Evolutionary conservation across 2,888 invertebrate species (phyloP).

Genomic region (Drosophila lacicola): DNA sequence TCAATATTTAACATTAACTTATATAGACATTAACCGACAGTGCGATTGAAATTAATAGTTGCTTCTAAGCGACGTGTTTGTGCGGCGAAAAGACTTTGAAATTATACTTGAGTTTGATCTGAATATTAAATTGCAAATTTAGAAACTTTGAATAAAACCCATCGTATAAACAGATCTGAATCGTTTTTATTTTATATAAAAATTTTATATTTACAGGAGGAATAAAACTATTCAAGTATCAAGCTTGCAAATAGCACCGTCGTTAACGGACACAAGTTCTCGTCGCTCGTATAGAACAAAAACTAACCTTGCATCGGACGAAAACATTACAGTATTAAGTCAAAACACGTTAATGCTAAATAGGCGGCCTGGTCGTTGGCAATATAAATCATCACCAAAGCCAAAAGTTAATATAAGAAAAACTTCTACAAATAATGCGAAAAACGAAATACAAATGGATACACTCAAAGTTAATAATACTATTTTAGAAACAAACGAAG

Average conservation of each 20-base stretch:
- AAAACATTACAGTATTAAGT: conserved; percentile 87
- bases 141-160: no score
- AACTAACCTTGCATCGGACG: conserved; percentile 86
- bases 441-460: conserved; percentile 33
- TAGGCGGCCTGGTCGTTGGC: conserved; percentile 93
- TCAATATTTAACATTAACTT: no score
- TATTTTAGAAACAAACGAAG: conserved; percentile 84
- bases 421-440: conserved; percentile 86
- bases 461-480: conserved; percentile 83
- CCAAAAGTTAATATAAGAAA: conserved; percentile 93
- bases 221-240: conserved; percentile 83
- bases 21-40: no score
- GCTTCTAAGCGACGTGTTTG: no score
- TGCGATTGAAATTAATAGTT: no score
- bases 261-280: conserved; percentile 75
- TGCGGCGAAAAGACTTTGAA: no score
- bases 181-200: no score
- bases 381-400: conserved; percentile 95
- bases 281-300: conserved; percentile 90
- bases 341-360: conserved; percentile 93
- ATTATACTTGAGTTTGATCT: no score
- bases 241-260: conserved; percentile 52
- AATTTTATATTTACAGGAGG: conserved; percentile 73
- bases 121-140: no score
- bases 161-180: no score